Evolutionary conservation across 2,797 vertebrate genomes (phyloP).

Genomic region (Acrocephalus scirpaceus): DNA sequence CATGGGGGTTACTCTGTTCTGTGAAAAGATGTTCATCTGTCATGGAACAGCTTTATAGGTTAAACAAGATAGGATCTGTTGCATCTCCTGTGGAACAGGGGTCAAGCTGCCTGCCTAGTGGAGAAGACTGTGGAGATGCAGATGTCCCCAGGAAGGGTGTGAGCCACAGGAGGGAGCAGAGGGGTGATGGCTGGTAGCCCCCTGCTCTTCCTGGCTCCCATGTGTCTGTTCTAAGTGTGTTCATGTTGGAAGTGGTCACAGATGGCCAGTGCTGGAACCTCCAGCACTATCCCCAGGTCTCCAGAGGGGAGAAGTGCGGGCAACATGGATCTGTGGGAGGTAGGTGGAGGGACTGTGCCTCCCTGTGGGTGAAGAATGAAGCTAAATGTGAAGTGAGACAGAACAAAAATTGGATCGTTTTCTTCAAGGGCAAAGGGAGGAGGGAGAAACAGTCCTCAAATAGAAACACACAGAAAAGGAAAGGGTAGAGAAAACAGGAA

Average conservation of each 20-base stretch:
- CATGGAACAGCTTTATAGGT: not conserved
- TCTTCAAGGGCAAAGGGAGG: not conserved
- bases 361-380: slow-evolving; percentile 6
- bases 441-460: not conserved
- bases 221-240: rapidly evolving
- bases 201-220: not conserved
- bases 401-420: not conserved
- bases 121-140: not conserved
- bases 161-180: not conserved
- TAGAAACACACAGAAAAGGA: not conserved
- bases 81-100: not conserved
- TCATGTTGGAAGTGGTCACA: not conserved
- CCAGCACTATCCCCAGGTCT: not conserved
- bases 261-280: not conserved
- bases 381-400: not conserved
- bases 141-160: not conserved
- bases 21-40: not conserved
- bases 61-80: not conserved
- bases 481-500: not conserved
- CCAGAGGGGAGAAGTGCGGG: not conserved
- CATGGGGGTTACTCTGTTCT: not conserved
- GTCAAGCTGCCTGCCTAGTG: not conserved
- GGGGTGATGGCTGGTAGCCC: too few relatives aligned
- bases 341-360: slow-evolving; percentile 25
- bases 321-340: not conserved